phyloP scores from a whole-genome alignment of 2,797 vertebrate species.

The Chiloscyllium punctatum region DNA sequence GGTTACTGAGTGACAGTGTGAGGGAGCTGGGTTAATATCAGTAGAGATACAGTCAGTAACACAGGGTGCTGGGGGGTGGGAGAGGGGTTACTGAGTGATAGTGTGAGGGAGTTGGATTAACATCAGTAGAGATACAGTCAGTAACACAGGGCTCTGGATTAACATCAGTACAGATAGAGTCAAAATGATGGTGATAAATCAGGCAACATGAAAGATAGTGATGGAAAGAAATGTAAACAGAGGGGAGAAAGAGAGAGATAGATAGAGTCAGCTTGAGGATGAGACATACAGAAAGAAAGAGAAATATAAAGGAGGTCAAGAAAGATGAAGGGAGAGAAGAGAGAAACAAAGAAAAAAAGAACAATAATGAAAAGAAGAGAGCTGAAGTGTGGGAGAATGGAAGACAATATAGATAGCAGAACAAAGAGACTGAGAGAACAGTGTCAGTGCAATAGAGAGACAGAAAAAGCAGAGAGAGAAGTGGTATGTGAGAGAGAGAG shows the following conservation, averaged over 20 bases:
- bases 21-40: background rate
- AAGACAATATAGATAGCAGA: background rate
- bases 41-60: background rate
- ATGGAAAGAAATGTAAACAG: too few relatives aligned
- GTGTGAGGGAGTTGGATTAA: too few relatives aligned
- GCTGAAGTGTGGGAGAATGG: too few relatives aligned
- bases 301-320: background rate
- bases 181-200: background rate
- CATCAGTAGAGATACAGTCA: too few relatives aligned
- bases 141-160: too few relatives aligned
- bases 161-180: background rate
- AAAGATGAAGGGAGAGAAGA: background rate
- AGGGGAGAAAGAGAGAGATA: background rate
- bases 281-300: background rate
- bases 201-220: too few relatives aligned
- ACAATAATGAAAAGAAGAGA: background rate
- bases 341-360: background rate
- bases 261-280: background rate
- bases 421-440: background rate
- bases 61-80: background rate
- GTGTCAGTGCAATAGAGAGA: too few relatives aligned
- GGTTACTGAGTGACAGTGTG: background rate
- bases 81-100: slow-evolving; percentile 6
- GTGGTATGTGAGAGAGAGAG: too few relatives aligned
- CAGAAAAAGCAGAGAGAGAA: too few relatives aligned